These are phyloP conservation scores for Apamea epomidion DNA, from an alignment of 2,888 invertebrate species.

Conservation along the genomic window DNA sequence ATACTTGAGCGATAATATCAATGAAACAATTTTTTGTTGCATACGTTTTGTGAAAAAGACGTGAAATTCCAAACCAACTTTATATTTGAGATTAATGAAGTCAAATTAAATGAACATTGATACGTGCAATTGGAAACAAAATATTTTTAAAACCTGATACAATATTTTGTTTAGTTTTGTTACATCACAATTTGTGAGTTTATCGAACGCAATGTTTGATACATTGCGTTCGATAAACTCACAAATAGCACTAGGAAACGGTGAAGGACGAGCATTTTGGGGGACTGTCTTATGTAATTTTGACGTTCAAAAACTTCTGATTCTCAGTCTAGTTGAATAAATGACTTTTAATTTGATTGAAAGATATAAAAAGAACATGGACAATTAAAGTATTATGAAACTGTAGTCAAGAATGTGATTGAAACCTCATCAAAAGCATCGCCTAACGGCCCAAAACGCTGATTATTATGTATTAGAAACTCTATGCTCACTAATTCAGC, in stretches of 20 bases:
- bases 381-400: neutral
- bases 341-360: neutral
- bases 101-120: constrained; percentile 4
- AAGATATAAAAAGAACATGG: neutral
- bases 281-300: neutral
- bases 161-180: neutral
- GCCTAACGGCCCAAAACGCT: neutral
- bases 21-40: neutral
- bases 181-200: neutral
- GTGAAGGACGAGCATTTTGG: neutral
- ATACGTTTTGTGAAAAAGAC: neutral
- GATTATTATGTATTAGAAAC: neutral
- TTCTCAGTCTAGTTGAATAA: neutral
- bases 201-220: neutral
- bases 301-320: neutral
- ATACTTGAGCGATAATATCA: constrained; percentile 26
- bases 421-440: neutral
- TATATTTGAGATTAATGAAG: neutral
- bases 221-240: too few relatives aligned
- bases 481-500: constrained; percentile 40
- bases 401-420: neutral
- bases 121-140: neutral
- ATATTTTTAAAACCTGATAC: neutral
- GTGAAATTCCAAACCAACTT: neutral
- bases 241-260: neutral